Percentiles rank a stretch among this genome's conserved stretches.
Evolutionary conservation across 1,140 invertebrate genomes (phyloP).

Genomic region (Popillia japonica): DNA sequence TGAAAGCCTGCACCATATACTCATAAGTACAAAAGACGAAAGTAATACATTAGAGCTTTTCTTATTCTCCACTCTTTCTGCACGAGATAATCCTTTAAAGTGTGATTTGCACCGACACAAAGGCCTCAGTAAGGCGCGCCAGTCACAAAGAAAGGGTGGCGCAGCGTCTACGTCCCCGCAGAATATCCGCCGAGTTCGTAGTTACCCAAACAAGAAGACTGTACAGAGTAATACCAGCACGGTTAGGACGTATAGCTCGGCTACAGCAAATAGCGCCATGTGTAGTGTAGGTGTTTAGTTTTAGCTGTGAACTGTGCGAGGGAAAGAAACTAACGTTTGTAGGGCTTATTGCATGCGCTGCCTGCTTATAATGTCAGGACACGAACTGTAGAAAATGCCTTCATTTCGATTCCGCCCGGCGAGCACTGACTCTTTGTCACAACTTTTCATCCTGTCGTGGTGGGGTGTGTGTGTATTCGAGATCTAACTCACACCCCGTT

Average conservation of each 20-base stretch:
- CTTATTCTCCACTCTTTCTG: slow-evolving; percentile 24
- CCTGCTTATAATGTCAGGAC: slow-evolving; percentile 46
- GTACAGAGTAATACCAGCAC: neutral
- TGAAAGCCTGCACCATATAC: neutral
- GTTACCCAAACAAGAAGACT: neutral
- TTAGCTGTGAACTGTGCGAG: too few relatives aligned
- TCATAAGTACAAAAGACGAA: neutral
- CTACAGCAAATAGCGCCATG: neutral
- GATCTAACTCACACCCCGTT: neutral
- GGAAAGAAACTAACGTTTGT: neutral
- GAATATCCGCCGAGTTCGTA: neutral
- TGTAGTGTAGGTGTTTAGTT: neutral
- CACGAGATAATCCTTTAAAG: slow-evolving; percentile 25
- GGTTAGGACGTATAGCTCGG: neutral
- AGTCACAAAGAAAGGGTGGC: neutral
- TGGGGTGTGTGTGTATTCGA: neutral
- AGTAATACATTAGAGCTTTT: slow-evolving; percentile 27
- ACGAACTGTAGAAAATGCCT: slow-evolving; percentile 47
- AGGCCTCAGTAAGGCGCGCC: neutral
- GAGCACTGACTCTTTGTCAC: slow-evolving; percentile 46
- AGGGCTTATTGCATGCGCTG: neutral
- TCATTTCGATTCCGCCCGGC: slow-evolving; percentile 48
- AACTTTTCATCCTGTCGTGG: slow-evolving; percentile 46
- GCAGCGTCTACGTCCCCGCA: neutral
- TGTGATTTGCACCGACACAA: neutral